A percentile compares a stretch with the other conserved stretches of the same genome.
phyloP scores from a whole-genome alignment of 1,140 invertebrate genomes.

The Brachionus rotundiformis region DNA sequence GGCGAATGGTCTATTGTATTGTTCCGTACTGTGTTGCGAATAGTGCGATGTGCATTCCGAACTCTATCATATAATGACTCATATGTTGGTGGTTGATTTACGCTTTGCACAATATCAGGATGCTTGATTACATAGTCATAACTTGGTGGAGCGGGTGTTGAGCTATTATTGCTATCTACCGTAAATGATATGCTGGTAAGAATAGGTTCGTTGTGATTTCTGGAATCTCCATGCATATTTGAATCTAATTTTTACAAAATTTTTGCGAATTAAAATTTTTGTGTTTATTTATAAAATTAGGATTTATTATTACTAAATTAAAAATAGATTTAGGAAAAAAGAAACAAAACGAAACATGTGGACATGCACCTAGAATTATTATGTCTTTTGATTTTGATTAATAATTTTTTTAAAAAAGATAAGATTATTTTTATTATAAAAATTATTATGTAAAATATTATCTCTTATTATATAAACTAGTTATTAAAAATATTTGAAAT shows the following conservation, averaged over 20 bases:
- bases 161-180: slow-evolving; percentile 3
- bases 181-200: slow-evolving; percentile 19
- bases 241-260: not conserved
- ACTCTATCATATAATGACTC: slow-evolving; percentile 39
- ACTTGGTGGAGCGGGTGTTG: not conserved
- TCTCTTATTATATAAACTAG: not conserved
- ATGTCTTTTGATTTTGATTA: slow-evolving; percentile 1
- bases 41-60: slow-evolving; percentile 10
- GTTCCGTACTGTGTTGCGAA: not conserved
- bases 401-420: not conserved
- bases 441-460: not conserved
- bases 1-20: not conserved
- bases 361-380: slow-evolving; percentile 31
- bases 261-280: slow-evolving; percentile 13
- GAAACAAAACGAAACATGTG: not conserved
- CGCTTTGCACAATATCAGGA: not conserved
- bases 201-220: not conserved
- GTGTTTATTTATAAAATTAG: not conserved
- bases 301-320: not conserved
- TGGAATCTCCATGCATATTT: not conserved
- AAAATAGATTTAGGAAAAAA: not conserved
- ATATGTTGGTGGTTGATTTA: slow-evolving; percentile 15
- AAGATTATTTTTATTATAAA: not conserved
- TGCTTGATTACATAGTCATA: slow-evolving; percentile 35
- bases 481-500: not conserved